A percentile compares a stretch with the other conserved stretches of the same genome.
phyloP scores from a whole-genome alignment of 2,797 vertebrate genomes.

The Myripristis murdjan region DNA sequence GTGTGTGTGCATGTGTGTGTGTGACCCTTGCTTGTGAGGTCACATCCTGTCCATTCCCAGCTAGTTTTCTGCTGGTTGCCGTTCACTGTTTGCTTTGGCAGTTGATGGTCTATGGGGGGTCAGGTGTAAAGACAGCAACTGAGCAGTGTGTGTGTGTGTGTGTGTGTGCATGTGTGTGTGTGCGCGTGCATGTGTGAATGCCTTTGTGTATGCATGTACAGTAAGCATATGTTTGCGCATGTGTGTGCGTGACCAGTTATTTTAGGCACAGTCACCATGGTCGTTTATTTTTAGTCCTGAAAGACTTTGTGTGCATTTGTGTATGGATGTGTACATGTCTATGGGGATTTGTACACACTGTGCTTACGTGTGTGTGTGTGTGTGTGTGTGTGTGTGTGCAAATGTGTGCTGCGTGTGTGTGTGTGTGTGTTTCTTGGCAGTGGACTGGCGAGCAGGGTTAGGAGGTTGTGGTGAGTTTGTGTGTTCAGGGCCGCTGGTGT shows the following conservation, averaged over 20 bases:
- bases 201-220: constrained; percentile 37
- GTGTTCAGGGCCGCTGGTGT: constrained; percentile 75
- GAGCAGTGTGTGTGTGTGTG: too few species aligned
- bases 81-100: constrained; percentile 67
- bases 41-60: constrained; percentile 69
- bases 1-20: constrained; percentile 28
- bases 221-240: constrained; percentile 38
- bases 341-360: constrained; percentile 50
- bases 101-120: constrained; percentile 56
- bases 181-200: constrained; percentile 23
- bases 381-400: constrained; percentile 22
- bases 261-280: constrained; percentile 65
- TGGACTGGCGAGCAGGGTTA: constrained; percentile 62
- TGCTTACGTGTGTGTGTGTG: constrained; percentile 32
- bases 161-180: constrained; percentile 25
- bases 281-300: constrained; percentile 77
- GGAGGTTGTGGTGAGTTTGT: constrained; percentile 80
- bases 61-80: constrained; percentile 35
- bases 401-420: too few species aligned
- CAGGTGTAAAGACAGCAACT: constrained; percentile 59
- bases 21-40: constrained; percentile 71
- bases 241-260: constrained; percentile 63
- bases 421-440: constrained; percentile 74
- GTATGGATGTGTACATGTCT: constrained; percentile 42
- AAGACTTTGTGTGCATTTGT: constrained; percentile 59